A percentile compares a stretch with the other conserved stretches of the same genome.
phyloP scores from a whole-genome alignment of 2,888 invertebrate species.

The Meiosimyza decipiens region DNA sequence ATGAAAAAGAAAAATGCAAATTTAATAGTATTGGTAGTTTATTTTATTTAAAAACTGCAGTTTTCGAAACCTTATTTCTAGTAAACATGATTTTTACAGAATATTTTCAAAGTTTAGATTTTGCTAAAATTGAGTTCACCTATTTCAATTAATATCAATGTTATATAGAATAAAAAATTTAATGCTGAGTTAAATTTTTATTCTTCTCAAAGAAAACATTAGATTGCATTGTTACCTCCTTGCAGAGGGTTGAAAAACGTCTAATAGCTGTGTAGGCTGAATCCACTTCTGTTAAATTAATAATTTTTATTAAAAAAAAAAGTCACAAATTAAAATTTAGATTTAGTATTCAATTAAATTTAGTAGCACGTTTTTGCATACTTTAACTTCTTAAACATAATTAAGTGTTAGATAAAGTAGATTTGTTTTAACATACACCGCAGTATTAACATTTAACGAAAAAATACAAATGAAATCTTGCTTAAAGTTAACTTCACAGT shows the following conservation, averaged over 20 bases:
- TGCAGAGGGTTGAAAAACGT: constrained; percentile 65
- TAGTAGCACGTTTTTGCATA: neutral
- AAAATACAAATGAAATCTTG: no score
- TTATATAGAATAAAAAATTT: constrained; percentile 6
- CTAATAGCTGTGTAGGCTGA: constrained; percentile 61
- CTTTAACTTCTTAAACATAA: neutral
- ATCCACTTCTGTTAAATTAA: constrained; percentile 42
- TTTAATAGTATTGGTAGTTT: no score
- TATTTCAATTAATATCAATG: neutral
- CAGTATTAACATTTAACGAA: no score
- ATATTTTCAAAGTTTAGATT: no score
- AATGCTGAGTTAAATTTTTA: constrained; percentile 60
- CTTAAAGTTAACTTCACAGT: no score
- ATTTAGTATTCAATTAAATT: neutral
- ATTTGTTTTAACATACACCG: no score
- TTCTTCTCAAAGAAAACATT: constrained; percentile 65
- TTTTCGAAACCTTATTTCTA: no score
- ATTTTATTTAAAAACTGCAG: no score
- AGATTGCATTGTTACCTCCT: constrained; percentile 62
- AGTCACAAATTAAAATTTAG: neutral
- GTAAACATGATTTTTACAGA: no score
- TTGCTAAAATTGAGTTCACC: no score
- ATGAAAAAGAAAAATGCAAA: no score
- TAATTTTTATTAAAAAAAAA: constrained; percentile 11
- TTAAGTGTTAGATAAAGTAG: no score